phyloP scores from a whole-genome alignment of 1,140 invertebrate genomes.

The Drosophila guanche region DNA sequence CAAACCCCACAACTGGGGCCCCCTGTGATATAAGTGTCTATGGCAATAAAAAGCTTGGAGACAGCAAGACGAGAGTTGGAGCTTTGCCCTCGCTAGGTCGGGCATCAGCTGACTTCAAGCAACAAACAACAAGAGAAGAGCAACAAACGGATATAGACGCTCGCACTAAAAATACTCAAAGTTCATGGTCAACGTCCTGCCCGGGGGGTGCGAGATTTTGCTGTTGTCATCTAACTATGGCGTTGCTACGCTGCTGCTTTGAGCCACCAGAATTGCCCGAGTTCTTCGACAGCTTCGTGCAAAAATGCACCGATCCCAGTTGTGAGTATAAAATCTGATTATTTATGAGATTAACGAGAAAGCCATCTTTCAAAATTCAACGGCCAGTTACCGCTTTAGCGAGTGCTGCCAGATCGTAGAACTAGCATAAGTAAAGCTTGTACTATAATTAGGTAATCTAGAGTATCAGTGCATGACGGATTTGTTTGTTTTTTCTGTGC shows the following conservation, averaged over 20 bases:
- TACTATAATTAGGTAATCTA: too few species aligned
- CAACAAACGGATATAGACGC: constrained; percentile 2
- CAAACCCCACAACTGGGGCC: constrained; percentile 20
- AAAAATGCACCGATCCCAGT: constrained; percentile 91
- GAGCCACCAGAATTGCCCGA: constrained; percentile 88
- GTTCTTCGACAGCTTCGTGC: constrained; percentile 88
- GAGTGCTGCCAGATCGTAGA: too few species aligned
- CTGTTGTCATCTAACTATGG: constrained; percentile 84
- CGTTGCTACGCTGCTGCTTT: constrained; percentile 90
- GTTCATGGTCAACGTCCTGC: constrained; percentile 58
- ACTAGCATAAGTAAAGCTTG: too few species aligned
- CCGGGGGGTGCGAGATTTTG: not conserved
- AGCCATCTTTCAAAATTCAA: not conserved
- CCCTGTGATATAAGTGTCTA: constrained; percentile 50
- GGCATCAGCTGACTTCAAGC: constrained; percentile 61
- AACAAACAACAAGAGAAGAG: constrained; percentile 22
- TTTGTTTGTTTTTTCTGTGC: too few species aligned
- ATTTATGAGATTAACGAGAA: too few species aligned
- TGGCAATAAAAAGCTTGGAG: constrained; percentile 44
- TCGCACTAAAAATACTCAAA: constrained; percentile 53
- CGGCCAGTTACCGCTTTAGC: not conserved
- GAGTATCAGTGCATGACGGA: too few species aligned
- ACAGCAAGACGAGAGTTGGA: constrained; percentile 21
- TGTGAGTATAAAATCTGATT: constrained; percentile 86
- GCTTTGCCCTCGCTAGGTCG: constrained; percentile 56